Percentiles rank a stretch among this genome's conserved stretches.
These are phyloP conservation scores for Cariama cristata DNA, from an alignment of 2,113 vertebrate genomes.

Conservation along the genomic window DNA sequence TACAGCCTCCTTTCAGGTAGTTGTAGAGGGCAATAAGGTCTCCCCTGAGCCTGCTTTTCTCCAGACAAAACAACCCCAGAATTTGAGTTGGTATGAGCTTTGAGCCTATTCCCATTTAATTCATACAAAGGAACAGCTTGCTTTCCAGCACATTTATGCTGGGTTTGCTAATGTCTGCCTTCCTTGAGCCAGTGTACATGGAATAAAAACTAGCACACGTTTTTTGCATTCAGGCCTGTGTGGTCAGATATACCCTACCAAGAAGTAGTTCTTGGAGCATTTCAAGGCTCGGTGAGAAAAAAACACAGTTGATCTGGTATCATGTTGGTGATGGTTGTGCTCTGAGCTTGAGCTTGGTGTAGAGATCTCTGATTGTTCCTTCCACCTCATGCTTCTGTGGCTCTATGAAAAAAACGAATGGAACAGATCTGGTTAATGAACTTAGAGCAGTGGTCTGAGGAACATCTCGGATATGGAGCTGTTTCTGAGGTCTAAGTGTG, in stretches of 20 bases:
- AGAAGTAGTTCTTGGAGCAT: neutral
- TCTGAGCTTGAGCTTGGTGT: neutral
- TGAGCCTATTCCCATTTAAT: neutral
- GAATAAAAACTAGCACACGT: neutral
- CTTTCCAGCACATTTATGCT: neutral
- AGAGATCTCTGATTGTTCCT: neutral
- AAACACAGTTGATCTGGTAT: neutral
- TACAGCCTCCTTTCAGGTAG: too few relatives aligned
- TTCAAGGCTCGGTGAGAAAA: neutral
- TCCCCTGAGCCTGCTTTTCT: too few relatives aligned
- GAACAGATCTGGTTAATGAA: neutral
- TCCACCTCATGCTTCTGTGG: neutral
- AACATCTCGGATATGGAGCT: neutral
- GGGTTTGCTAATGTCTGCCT: neutral
- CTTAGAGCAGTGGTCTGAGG: neutral
- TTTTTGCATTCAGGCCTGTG: neutral
- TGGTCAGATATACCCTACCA: neutral
- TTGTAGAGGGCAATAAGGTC: too few relatives aligned
- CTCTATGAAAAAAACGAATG: neutral
- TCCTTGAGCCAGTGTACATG: neutral
- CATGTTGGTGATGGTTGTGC: fast-evolving
- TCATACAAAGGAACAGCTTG: neutral
- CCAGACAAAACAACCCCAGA: too few relatives aligned
- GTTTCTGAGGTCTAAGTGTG: neutral
- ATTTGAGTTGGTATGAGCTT: neutral